Conservation (phyloP, 2,888 invertebrate genomes). For the Lithophane socia region DNA sequence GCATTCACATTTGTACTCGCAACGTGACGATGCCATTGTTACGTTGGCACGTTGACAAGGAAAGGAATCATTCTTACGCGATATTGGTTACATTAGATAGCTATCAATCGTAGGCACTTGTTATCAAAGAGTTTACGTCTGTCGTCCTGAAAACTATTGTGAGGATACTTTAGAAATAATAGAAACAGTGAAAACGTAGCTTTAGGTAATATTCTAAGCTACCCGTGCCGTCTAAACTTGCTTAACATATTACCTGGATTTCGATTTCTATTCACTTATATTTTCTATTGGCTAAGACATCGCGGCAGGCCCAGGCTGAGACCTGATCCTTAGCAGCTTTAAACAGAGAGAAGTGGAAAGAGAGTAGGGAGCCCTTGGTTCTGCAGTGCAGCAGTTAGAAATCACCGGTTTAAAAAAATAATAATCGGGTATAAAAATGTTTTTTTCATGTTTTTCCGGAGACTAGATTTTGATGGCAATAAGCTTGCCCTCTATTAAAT, state of each 20-base stretch:
- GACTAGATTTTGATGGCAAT: too few species aligned
- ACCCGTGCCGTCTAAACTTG: neutral
- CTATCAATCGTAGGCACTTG: neutral
- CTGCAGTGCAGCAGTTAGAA: neutral
- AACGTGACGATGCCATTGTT: neutral
- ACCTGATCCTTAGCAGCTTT: neutral
- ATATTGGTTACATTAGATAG: neutral
- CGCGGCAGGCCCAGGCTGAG: neutral
- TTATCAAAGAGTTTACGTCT: neutral
- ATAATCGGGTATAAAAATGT: neutral
- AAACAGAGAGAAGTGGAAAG: neutral
- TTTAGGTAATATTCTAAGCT: neutral
- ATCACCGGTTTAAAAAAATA: neutral
- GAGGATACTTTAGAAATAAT: neutral
- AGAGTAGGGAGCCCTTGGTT: neutral
- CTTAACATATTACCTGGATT: neutral
- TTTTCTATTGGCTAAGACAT: neutral
- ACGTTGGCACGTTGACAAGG: neutral
- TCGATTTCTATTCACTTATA: neutral
- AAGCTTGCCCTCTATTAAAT: too few species aligned
- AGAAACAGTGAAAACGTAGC: neutral
- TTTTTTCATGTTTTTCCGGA: too few species aligned
- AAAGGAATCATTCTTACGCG: neutral
- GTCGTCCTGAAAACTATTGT: too few species aligned
- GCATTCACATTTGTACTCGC: neutral